Percentiles rank a stretch among this genome's conserved stretches.
These are phyloP conservation scores for Urophycis tenuis DNA, from an alignment of 2,797 vertebrate species.

Conservation along the genomic window DNA sequence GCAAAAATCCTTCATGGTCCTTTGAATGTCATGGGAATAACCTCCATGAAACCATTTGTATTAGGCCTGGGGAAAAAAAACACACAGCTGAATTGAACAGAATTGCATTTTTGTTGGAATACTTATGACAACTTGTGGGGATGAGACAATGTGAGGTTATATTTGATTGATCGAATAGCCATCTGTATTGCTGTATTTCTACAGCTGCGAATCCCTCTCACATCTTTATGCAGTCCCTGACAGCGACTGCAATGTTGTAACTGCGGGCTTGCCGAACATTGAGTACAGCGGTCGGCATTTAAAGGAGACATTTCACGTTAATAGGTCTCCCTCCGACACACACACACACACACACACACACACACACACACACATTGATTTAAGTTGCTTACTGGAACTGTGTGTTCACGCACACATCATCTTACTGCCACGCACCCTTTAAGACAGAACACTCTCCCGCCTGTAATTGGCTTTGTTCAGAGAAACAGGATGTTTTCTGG, in stretches of 20 bases:
- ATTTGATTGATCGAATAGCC: not conserved
- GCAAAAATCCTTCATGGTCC: not conserved
- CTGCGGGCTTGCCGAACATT: not conserved
- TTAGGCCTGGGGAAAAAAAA: not conserved
- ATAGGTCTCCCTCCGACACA: not conserved
- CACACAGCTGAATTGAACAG: not conserved
- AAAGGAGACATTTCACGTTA: not conserved
- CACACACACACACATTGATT: not conserved
- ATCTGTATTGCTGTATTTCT: not conserved
- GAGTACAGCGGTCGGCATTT: not conserved
- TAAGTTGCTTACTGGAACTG: not conserved
- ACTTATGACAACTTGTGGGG: not conserved
- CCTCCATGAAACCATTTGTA: not conserved
- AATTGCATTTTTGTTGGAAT: not conserved
- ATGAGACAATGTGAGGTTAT: not conserved
- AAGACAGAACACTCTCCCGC: conserved; percentile 19
- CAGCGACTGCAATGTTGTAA: not conserved
- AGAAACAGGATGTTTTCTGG: conserved; percentile 50
- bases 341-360: not conserved
- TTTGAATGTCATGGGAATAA: not conserved
- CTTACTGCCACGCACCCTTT: not conserved
- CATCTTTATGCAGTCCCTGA: not conserved
- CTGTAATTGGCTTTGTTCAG: conserved; percentile 33
- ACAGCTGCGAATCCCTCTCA: not conserved
- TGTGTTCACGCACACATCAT: conserved; percentile 1